Percentiles rank a stretch among this genome's conserved stretches.
Evolutionary conservation across 2,797 vertebrate genomes (phyloP).

Genomic region (Xenentodon cancila): DNA sequence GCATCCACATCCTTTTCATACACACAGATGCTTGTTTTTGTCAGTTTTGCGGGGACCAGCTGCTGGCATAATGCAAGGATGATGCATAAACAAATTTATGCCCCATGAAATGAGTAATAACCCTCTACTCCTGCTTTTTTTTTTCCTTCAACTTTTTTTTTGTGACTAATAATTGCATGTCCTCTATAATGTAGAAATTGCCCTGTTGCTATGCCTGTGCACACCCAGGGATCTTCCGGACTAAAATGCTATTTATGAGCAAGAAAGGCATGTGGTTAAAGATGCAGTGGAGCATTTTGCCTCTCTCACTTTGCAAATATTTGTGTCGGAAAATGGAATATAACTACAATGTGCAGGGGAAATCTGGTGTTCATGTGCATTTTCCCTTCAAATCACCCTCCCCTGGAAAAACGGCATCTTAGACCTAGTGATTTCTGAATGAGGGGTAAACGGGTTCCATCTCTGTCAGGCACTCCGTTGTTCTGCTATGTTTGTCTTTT

Average conservation of each 20-base stretch:
- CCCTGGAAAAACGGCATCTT: conserved; percentile 3
- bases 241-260: conserved; percentile 46
- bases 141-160: too few species aligned
- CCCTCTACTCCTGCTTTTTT: too few species aligned
- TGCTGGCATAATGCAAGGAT: too few species aligned
- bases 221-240: conserved; percentile 26
- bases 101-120: too few species aligned
- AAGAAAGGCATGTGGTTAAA: conserved; percentile 55
- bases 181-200: too few species aligned
- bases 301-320: conserved; percentile 52
- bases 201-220: background rate
- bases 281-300: conserved; percentile 44
- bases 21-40: background rate
- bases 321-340: conserved; percentile 37
- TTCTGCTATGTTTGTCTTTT: too few species aligned
- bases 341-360: conserved; percentile 7
- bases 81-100: too few species aligned
- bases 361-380: conserved; percentile 4
- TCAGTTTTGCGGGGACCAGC: too few species aligned
- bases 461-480: too few species aligned
- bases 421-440: background rate
- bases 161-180: too few species aligned
- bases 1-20: background rate
- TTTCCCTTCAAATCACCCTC: conserved; percentile 4
- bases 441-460: background rate